Conservation (phyloP, 2,888 invertebrate species). For the Sympetrum striolatum region DNA sequence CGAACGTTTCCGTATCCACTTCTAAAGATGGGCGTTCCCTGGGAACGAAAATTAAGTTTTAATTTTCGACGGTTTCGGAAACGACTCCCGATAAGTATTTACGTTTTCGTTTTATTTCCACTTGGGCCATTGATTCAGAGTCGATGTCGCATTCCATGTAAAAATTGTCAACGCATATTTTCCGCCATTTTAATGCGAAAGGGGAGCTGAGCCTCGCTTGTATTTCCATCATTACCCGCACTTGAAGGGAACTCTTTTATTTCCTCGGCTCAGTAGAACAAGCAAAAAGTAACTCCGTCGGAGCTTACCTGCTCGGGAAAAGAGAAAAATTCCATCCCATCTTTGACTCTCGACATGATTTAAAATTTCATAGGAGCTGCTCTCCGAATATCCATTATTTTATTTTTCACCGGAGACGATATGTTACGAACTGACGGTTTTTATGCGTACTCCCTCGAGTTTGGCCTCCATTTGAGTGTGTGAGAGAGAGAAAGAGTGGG, state of each 20-base stretch:
- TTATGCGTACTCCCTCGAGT: not conserved
- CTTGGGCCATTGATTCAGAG: no score
- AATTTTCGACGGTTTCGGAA: no score
- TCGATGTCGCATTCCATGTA: no score
- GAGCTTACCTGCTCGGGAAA: not conserved
- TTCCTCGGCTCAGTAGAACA: not conserved
- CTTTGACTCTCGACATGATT: not conserved
- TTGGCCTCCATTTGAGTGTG: not conserved
- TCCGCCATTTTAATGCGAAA: no score
- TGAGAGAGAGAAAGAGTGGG: not conserved
- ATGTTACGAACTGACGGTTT: not conserved
- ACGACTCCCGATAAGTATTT: no score
- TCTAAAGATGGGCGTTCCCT: no score
- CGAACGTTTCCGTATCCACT: no score
- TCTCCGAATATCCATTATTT: not conserved
- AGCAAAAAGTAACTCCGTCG: not conserved
- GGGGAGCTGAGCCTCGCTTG: not conserved
- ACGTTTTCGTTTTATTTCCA: no score
- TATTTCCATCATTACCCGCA: not conserved
- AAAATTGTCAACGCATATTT: no score
- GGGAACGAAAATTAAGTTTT: no score
- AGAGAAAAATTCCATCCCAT: not conserved
- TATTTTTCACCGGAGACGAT: not conserved
- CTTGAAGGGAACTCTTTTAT: not conserved
- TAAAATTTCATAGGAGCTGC: not conserved